These are phyloP conservation scores for Sander lucioperca DNA, from an alignment of 2,113 vertebrate species.

Conservation along the genomic window DNA sequence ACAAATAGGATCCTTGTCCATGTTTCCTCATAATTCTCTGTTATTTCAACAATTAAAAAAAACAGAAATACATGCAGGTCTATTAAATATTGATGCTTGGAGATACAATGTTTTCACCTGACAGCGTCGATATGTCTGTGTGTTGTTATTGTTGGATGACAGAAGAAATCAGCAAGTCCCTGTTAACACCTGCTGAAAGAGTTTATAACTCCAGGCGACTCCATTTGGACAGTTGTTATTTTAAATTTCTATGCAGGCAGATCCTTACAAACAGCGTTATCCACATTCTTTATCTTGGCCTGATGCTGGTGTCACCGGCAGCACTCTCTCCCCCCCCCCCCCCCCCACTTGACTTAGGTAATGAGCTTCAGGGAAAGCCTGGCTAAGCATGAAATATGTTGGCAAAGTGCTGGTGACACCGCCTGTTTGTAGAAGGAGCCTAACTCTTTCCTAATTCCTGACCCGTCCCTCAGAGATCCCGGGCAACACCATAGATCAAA, in stretches of 20 bases:
- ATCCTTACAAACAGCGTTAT: conserved; percentile 64
- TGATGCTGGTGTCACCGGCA: conserved; percentile 51
- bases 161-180: background rate
- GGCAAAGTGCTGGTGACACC: conserved; percentile 31
- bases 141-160: conserved; percentile 20
- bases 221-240: conserved; percentile 55
- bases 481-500: conserved; percentile 52
- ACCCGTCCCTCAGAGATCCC: conserved; percentile 40
- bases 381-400: conserved; percentile 55
- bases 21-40: background rate
- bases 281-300: conserved; percentile 72
- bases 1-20: background rate
- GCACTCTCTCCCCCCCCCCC: background rate
- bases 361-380: conserved; percentile 31
- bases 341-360: conserved; percentile 1
- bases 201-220: conserved; percentile 30
- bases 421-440: conserved; percentile 35
- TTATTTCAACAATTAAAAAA: conserved; percentile 16
- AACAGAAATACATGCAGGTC: conserved; percentile 11
- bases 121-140: conserved; percentile 14
- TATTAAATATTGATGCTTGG: background rate
- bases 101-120: background rate
- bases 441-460: conserved; percentile 52
- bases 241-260: conserved; percentile 56
- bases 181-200: conserved; percentile 38